Evolutionary conservation across 2,113 vertebrate genomes (phyloP).

Genomic region (Stegostoma tigrinum): DNA sequence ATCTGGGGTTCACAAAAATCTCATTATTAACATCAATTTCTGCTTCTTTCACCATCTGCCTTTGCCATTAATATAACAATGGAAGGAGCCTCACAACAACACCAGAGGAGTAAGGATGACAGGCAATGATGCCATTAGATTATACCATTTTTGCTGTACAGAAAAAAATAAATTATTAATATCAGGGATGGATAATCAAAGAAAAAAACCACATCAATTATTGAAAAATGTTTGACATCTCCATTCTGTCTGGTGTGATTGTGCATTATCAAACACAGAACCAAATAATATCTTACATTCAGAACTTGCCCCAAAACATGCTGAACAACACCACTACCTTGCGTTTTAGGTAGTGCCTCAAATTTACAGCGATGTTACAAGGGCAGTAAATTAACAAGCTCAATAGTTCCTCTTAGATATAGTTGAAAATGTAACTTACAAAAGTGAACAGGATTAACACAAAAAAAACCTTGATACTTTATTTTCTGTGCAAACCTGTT

Average conservation of each 20-base stretch:
- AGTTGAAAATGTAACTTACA: background rate
- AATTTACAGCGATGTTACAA: background rate
- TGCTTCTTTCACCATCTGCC: background rate
- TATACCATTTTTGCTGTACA: background rate
- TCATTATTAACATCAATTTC: background rate
- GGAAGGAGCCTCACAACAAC: background rate
- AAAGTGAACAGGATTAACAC: background rate
- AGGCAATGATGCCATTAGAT: background rate
- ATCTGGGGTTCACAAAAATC: too few relatives aligned
- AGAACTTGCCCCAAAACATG: background rate
- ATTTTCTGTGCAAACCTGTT: slow-evolving; percentile 14
- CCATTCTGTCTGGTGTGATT: background rate
- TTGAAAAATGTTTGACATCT: background rate
- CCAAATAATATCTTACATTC: background rate
- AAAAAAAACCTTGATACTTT: background rate
- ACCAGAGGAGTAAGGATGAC: background rate
- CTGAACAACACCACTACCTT: background rate
- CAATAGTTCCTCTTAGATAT: background rate
- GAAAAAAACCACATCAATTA: background rate
- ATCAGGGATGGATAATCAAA: background rate
- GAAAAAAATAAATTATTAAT: background rate
- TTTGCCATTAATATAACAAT: background rate
- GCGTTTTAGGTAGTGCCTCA: background rate
- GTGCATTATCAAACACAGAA: background rate
- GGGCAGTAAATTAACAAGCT: background rate